These are phyloP conservation scores for Tauraco erythrolophus DNA, from an alignment of 2,113 vertebrate species.

Conservation along the genomic window DNA sequence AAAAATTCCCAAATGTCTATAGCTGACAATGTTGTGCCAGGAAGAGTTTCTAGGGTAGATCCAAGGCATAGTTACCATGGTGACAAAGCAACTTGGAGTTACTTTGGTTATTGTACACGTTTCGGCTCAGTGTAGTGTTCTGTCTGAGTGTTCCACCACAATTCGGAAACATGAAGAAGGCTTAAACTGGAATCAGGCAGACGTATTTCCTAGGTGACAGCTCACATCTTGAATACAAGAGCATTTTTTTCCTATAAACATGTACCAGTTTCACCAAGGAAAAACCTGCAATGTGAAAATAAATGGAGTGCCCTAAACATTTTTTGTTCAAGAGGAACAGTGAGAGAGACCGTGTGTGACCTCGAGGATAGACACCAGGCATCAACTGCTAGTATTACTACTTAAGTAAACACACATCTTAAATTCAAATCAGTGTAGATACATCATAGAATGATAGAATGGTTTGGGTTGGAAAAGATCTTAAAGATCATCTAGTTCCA, in stretches of 20 bases:
- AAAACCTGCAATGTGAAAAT: neutral
- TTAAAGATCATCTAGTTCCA: too few species aligned
- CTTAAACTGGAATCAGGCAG: neutral
- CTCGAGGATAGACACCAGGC: neutral
- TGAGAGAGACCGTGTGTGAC: neutral
- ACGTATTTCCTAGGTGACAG: neutral
- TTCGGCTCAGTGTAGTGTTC: accelerated
- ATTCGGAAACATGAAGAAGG: neutral
- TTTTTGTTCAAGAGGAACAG: neutral
- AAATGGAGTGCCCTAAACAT: neutral
- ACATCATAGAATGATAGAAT: too few species aligned
- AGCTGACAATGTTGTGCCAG: neutral
- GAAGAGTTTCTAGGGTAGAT: neutral
- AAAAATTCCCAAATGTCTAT: neutral
- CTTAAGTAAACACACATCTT: neutral
- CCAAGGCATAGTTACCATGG: neutral
- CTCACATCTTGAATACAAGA: neutral
- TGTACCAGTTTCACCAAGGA: neutral
- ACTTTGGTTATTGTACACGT: neutral
- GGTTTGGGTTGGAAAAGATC: too few species aligned
- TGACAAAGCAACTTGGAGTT: neutral
- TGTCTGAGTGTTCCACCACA: neutral
- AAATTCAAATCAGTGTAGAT: neutral
- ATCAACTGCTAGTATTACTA: neutral
- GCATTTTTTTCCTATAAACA: neutral